phyloP scores from a whole-genome alignment of 1,140 invertebrate species.

The Plutomurus gul region DNA sequence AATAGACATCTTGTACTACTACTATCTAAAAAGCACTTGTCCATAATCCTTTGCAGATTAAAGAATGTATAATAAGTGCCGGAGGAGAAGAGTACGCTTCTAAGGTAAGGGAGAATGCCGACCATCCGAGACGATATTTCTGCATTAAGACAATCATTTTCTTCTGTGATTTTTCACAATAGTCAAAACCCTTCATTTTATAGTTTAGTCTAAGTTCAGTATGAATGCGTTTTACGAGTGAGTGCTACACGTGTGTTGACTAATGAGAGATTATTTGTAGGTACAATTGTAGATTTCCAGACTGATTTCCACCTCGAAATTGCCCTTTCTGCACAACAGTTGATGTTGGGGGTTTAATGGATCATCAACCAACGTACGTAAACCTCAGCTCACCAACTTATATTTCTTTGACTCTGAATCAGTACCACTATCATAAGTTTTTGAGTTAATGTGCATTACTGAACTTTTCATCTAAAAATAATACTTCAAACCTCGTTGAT shows the following conservation, averaged over 20 bases:
- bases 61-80: background rate
- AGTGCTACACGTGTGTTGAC: slow-evolving; percentile 51
- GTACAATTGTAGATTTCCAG: slow-evolving; percentile 46
- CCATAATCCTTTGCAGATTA: slow-evolving; percentile 42
- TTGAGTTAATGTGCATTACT: too few species aligned
- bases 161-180: slow-evolving; percentile 26
- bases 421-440: too few species aligned
- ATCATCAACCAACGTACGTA: slow-evolving; percentile 39
- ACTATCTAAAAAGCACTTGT: slow-evolving; percentile 29
- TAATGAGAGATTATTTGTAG: slow-evolving; percentile 54
- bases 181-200: slow-evolving; percentile 31
- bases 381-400: slow-evolving; percentile 20
- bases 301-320: slow-evolving; percentile 26
- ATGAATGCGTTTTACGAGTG: slow-evolving; percentile 41
- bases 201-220: slow-evolving; percentile 33
- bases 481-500: too few species aligned
- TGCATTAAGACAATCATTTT: slow-evolving; percentile 11
- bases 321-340: slow-evolving; percentile 25
- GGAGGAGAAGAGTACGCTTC: background rate
- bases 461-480: too few species aligned
- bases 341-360: slow-evolving; percentile 24
- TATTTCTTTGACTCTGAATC: slow-evolving; percentile 29
- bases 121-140: background rate
- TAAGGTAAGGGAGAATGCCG: background rate
- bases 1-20: background rate